A percentile compares a stretch with the other conserved stretches of the same genome.
Conservation (phyloP, 2,113 vertebrate species). For the Patagioenas fasciata region DNA sequence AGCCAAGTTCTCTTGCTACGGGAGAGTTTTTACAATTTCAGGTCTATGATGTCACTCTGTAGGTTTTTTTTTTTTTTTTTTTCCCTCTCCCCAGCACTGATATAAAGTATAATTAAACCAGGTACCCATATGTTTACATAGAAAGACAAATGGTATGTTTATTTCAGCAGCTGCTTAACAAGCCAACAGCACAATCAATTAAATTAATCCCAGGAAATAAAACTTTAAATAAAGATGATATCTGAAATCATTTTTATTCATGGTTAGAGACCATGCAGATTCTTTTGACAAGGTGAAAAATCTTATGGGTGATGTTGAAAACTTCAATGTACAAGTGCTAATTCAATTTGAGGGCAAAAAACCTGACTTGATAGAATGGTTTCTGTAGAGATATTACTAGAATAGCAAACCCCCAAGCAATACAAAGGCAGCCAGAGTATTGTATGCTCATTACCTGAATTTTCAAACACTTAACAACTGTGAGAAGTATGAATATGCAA, state of each 20-base stretch:
- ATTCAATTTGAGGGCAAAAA: slow-evolving; percentile 55
- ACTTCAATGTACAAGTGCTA: slow-evolving; percentile 71
- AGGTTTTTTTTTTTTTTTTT: neutral
- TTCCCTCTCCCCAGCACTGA: neutral
- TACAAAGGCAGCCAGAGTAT: slow-evolving; percentile 65
- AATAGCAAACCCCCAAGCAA: slow-evolving; percentile 71
- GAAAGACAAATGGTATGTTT: slow-evolving; percentile 51
- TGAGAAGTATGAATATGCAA: slow-evolving; percentile 72
- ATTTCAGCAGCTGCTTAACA: slow-evolving; percentile 58
- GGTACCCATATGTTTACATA: neutral
- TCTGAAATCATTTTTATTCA: slow-evolving; percentile 79
- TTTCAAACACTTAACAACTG: slow-evolving; percentile 66
- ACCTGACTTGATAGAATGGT: slow-evolving; percentile 48
- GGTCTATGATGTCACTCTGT: neutral
- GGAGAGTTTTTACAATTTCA: neutral
- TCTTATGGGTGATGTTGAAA: slow-evolving; percentile 78
- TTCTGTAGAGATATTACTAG: slow-evolving; percentile 59
- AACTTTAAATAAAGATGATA: slow-evolving; percentile 71
- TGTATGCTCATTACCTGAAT: slow-evolving; percentile 68
- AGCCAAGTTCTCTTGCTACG: neutral
- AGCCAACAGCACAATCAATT: slow-evolving; percentile 66
- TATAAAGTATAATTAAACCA: slow-evolving; percentile 9
- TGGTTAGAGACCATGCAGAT: slow-evolving; percentile 70
- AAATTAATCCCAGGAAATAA: slow-evolving; percentile 77
- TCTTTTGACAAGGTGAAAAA: slow-evolving; percentile 78